Conservation (phyloP, 2,797 vertebrate genomes). For the Danio choprae region DNA sequence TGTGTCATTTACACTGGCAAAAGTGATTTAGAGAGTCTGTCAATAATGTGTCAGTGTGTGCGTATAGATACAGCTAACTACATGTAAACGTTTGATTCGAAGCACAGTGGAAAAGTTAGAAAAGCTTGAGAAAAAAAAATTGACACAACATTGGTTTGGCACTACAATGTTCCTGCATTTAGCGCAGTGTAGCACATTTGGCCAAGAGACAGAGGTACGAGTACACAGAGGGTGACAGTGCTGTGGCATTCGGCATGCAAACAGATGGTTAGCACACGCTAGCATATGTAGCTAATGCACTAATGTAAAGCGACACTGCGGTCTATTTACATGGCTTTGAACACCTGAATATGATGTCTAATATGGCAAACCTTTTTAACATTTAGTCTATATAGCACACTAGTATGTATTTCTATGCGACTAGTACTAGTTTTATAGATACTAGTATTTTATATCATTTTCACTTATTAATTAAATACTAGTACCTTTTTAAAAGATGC, state of each 20-base stretch:
- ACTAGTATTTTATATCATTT: no score
- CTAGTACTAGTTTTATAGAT: no score
- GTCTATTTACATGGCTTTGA: slow-evolving; percentile 39
- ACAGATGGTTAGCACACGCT: slow-evolving; percentile 33
- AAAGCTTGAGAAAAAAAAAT: slow-evolving; percentile 29
- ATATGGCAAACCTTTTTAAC: not conserved
- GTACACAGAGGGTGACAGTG: slow-evolving; percentile 18
- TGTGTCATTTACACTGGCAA: not conserved
- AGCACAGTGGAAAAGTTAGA: slow-evolving; percentile 35
- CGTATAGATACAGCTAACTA: not conserved
- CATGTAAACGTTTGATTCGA: slow-evolving; percentile 14
- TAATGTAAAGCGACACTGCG: slow-evolving; percentile 20
- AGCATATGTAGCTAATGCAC: slow-evolving; percentile 34
- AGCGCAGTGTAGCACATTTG: slow-evolving; percentile 34
- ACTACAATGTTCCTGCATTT: slow-evolving; percentile 33
- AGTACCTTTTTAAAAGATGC: no score
- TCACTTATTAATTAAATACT: no score
- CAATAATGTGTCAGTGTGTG: not conserved
- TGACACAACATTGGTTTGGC: slow-evolving; percentile 26
- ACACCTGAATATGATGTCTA: not conserved
- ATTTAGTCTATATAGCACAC: not conserved
- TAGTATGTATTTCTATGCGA: no score
- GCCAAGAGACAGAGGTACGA: slow-evolving; percentile 28
- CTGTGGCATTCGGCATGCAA: slow-evolving; percentile 43
- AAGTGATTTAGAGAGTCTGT: not conserved